Conservation (phyloP, 2,797 vertebrate genomes). For the Darevskia mixta region DNA sequence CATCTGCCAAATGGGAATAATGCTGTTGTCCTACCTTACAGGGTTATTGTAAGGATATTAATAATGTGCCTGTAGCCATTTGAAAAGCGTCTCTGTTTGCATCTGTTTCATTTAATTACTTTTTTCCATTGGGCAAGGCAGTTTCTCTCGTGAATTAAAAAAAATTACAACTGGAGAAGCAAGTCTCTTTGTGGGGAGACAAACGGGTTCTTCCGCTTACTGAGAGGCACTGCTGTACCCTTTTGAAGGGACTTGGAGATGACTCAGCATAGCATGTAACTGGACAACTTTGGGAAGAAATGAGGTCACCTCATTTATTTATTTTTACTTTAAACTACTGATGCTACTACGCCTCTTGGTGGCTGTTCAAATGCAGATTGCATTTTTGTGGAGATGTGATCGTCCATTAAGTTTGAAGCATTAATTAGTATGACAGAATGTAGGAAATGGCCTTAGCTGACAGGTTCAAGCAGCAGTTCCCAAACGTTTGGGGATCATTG, state of each 20-base stretch:
- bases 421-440: too few species aligned
- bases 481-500: too few species aligned
- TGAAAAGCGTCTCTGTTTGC: not conserved
- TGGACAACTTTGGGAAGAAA: not conserved
- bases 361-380: too few species aligned
- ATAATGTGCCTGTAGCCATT: not conserved
- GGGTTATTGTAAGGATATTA: too few species aligned
- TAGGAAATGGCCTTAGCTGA: too few species aligned
- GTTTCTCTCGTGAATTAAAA: not conserved
- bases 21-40: not conserved
- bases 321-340: too few species aligned
- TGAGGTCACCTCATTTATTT: not conserved
- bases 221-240: not conserved
- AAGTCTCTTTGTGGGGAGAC: not conserved
- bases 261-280: not conserved
- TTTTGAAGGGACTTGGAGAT: not conserved
- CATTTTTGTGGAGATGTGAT: too few species aligned
- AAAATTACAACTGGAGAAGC: not conserved
- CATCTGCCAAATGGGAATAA: not conserved
- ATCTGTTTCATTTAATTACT: not conserved
- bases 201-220: constrained; percentile 2
- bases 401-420: not conserved
- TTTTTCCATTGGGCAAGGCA: not conserved
- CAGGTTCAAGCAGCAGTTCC: too few species aligned
- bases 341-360: too few species aligned